Evolutionary conservation across 2,113 vertebrate genomes (phyloP).

Genomic region (Cynopterus brachyotis): DNA sequence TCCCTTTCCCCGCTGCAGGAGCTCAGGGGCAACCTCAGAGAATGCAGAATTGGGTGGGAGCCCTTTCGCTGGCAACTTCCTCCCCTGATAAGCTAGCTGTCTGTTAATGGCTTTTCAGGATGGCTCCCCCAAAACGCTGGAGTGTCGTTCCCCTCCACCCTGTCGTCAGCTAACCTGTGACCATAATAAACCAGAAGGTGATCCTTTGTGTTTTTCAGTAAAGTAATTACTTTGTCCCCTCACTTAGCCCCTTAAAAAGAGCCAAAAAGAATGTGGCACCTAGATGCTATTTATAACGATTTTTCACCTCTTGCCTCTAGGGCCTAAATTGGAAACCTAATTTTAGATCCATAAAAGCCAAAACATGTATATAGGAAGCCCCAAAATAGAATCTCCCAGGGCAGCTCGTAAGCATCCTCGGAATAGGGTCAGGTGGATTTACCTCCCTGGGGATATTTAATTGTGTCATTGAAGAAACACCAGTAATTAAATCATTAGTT

Average conservation of each 20-base stretch:
- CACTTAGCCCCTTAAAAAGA: conserved; percentile 67
- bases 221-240: conserved; percentile 73
- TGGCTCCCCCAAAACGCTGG: neutral
- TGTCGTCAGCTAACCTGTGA: conserved; percentile 76
- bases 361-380: conserved; percentile 28
- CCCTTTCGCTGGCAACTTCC: conserved; percentile 38
- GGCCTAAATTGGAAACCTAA: conserved; percentile 70
- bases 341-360: conserved; percentile 66
- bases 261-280: conserved; percentile 65
- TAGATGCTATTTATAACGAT: conserved; percentile 75
- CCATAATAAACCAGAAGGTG: conserved; percentile 75
- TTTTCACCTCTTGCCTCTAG: conserved; percentile 71
- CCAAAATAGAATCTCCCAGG: conserved; percentile 55
- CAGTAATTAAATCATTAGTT: conserved; percentile 64
- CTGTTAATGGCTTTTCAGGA: conserved; percentile 56
- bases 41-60: neutral
- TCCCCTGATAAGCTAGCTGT: conserved; percentile 50
- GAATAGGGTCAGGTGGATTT: conserved; percentile 64
- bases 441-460: conserved; percentile 57
- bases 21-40: neutral
- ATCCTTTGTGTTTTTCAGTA: conserved; percentile 78
- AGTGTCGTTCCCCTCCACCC: conserved; percentile 29
- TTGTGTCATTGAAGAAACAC: conserved; percentile 71
- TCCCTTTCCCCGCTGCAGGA: neutral
- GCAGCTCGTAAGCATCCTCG: neutral